Conservation (phyloP, 2,113 vertebrate genomes). For the Phyllostomus discolor region DNA sequence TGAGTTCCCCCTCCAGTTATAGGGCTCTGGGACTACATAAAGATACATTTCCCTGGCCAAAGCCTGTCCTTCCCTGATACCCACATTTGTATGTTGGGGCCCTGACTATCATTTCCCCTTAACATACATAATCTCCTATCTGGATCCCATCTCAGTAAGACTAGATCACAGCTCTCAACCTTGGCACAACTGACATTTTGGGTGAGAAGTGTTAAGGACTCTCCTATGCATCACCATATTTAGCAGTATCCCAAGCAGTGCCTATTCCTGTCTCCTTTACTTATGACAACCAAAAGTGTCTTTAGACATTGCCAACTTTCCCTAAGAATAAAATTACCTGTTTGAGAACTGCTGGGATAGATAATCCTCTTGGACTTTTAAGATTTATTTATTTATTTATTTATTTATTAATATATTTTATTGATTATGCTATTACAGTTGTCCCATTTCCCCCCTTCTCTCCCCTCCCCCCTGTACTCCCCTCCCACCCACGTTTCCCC, state of each 20-base stretch:
- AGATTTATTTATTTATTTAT: too few species aligned
- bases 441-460: too few species aligned
- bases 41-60: not conserved
- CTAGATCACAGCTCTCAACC: not conserved
- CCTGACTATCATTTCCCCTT: not conserved
- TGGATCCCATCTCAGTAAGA: not conserved
- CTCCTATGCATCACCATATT: not conserved
- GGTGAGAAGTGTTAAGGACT: not conserved
- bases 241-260: not conserved
- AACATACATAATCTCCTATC: not conserved
- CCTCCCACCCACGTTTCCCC: too few species aligned
- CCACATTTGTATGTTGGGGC: not conserved
- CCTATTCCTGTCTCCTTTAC: not conserved
- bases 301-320: not conserved
- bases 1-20: not conserved
- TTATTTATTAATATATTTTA: too few species aligned
- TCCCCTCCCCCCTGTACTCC: too few species aligned
- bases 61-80: not conserved
- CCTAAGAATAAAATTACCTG: not conserved
- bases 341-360: not conserved
- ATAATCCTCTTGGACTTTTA: not conserved
- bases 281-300: not conserved
- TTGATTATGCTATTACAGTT: too few species aligned
- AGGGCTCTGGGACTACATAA: not conserved
- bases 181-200: not conserved